Evolutionary conservation across 2,113 vertebrate species (phyloP).

Genomic region (Toxostoma redivivum): DNA sequence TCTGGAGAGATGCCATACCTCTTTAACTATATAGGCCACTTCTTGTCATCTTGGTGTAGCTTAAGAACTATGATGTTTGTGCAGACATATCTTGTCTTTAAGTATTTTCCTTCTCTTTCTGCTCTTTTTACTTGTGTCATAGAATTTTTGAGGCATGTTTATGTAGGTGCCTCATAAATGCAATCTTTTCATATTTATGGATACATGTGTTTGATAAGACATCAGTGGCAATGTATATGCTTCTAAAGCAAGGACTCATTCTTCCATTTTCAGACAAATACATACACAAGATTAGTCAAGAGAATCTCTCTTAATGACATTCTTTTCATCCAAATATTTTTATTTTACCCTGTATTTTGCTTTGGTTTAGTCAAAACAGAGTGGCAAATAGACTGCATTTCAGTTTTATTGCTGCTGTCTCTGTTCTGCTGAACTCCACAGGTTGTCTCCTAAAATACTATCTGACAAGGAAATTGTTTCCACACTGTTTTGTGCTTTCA

Average conservation of each 20-base stretch:
- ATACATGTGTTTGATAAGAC: background rate
- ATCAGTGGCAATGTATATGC: background rate
- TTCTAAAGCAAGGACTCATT: background rate
- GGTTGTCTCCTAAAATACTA: constrained; percentile 3
- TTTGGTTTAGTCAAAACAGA: background rate
- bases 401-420: background rate
- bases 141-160: background rate
- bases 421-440: background rate
- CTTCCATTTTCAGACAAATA: background rate
- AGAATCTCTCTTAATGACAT: background rate
- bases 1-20: background rate
- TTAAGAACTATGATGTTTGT: background rate
- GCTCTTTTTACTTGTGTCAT: background rate
- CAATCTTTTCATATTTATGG: background rate
- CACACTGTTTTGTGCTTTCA: background rate
- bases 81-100: background rate
- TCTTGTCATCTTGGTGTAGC: background rate
- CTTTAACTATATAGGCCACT: background rate
- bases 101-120: background rate
- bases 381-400: background rate
- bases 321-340: background rate
- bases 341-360: background rate
- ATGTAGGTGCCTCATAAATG: background rate
- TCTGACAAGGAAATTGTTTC: constrained; percentile 42
- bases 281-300: background rate